phyloP scores from a whole-genome alignment of 2,113 vertebrate genomes.

The Heterocephalus glaber region DNA sequence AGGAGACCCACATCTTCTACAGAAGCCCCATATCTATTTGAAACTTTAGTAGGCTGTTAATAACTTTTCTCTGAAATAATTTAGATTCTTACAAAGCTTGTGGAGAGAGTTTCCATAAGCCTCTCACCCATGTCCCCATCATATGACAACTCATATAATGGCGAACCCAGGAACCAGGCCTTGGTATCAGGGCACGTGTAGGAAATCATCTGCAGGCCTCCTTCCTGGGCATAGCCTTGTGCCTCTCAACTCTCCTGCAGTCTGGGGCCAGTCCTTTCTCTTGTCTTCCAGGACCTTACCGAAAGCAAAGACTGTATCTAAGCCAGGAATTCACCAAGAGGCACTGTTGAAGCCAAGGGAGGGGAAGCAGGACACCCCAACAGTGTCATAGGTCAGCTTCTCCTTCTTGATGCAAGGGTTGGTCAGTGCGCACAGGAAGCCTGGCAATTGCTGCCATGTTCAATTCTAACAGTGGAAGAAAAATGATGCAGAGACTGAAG shows the following conservation, averaged over 20 bases:
- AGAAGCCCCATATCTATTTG: too few relatives aligned
- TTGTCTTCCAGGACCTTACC: too few relatives aligned
- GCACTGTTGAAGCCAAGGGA: fast-evolving
- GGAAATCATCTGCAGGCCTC: background rate
- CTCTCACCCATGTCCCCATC: fast-evolving
- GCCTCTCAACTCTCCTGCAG: background rate
- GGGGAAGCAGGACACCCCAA: background rate
- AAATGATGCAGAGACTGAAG: background rate
- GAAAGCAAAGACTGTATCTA: background rate
- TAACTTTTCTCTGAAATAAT: background rate
- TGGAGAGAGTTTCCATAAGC: fast-evolving
- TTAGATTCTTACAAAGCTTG: background rate
- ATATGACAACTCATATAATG: fast-evolving
- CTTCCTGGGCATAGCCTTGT: background rate
- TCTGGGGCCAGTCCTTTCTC: background rate
- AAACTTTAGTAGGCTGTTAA: background rate
- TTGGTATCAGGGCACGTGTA: background rate
- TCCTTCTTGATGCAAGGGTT: background rate
- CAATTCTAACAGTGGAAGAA: background rate
- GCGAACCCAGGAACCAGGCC: background rate
- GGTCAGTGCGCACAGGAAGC: background rate
- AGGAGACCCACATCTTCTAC: background rate
- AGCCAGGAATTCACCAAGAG: fast-evolving
- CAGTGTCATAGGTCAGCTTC: background rate
- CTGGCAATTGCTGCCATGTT: fast-evolving